These are phyloP conservation scores for Mizuhopecten yessoensis DNA, from an alignment of 1,140 invertebrate species.

Conservation along the genomic window DNA sequence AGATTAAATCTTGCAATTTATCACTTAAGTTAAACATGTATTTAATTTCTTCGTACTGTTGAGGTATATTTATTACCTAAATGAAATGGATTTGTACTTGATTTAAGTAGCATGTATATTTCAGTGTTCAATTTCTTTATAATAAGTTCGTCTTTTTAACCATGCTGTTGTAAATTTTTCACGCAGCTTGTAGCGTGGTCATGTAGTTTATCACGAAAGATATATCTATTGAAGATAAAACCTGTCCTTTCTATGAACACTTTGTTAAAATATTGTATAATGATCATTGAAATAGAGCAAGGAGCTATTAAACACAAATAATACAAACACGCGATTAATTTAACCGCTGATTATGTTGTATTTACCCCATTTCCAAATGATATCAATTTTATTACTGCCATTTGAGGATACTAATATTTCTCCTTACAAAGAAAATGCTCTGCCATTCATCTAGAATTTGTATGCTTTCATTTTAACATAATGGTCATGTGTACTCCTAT, in stretches of 20 bases:
- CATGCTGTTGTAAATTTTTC: too few species aligned
- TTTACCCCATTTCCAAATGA: not conserved
- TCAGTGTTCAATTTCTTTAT: too few species aligned
- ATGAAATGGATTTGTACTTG: too few species aligned
- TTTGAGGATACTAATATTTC: not conserved
- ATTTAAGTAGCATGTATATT: too few species aligned
- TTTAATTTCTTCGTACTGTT: too few species aligned
- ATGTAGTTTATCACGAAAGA: too few species aligned
- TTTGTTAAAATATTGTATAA: not conserved
- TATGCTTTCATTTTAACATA: not conserved
- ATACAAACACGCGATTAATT: not conserved
- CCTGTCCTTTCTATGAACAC: not conserved
- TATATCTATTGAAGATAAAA: too few species aligned
- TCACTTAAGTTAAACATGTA: too few species aligned
- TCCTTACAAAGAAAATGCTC: not conserved
- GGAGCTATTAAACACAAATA: not conserved
- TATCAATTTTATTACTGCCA: not conserved
- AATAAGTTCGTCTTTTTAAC: too few species aligned
- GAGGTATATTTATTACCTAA: too few species aligned
- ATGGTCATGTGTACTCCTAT: conserved; percentile 18
- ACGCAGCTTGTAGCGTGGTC: too few species aligned
- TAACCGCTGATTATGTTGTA: not conserved
- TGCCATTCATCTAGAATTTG: not conserved
- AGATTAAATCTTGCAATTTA: too few species aligned
- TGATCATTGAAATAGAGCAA: not conserved